Evolutionary conservation across 2,113 vertebrate genomes (phyloP), one percentile per base, ranked within the genome.

Genomic region (Coreoperca whiteheadi): DNA sequence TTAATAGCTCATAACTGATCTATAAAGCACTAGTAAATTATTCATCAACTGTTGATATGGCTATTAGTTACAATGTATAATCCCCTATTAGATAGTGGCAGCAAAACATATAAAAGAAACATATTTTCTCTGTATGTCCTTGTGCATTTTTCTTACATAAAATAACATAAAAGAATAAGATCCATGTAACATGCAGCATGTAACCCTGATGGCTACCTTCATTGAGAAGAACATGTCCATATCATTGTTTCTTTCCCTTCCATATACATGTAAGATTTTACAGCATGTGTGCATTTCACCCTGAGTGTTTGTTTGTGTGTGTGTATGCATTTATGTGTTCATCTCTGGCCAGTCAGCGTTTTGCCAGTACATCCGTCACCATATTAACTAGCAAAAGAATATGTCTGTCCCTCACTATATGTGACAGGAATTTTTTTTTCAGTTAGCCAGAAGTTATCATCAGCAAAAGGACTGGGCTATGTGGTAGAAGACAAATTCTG

Each of bases 401-500:
- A 74, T 60, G 78, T 85, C 69, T 82, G 56, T 77, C 66, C 79
- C 67, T 84, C 66, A 82, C 28, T 60, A 0, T 39, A 28, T 61
- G 63, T 74, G 86, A 84, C 77, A 88, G 75, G 43, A 73, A 82
- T 84, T n/a, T n/a, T 34, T 66, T 56, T 77, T 67, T 82, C 61
- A 65, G 18, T 66, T 60, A 74, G 64, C 69, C 74, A 81, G 65
- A 69, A 70, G 77, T 82, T 73, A 76, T 76, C 72, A 80, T 76
- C 72, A 79, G 70, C 54, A 50, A 87, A 70, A 57, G 46, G 74
- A 63, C 68, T 68, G 14, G 28, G 67, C 50, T 32, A 4, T 43
- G 34, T 65, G 56, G 20, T 14, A 25, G 9, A 48, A 68, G 72
- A 72, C 54, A 54, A 28, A 37, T 69, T 57, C 23, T 32, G 74